Evolutionary conservation across 2,113 vertebrate genomes (phyloP), one percentile per base, ranked within the genome.

Genomic region (Marcusenius ussheri): DNA sequence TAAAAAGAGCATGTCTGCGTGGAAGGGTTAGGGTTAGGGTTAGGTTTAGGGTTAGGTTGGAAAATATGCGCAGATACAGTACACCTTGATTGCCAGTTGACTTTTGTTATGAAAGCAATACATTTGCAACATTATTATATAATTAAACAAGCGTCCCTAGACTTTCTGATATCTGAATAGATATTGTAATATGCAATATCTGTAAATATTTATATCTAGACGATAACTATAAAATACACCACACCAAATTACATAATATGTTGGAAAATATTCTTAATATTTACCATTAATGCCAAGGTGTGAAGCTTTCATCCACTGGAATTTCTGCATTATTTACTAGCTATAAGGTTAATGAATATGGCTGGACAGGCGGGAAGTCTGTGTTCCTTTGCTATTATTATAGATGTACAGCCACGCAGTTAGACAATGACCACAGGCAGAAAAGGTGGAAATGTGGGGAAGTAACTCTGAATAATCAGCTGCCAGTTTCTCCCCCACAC

Each of bases 401-500:
- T 31, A 17, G 62, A 88, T 21, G 62, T 53, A 21, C 74, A 31
- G 35, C 56, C 39, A 45, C 39, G 39, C 66, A 31, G 31, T 88
- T 17, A 80, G 45, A 88, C 17, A 6, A 7, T 88, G 49, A 51
- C 85, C 24, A 19, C 15, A 53, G 21, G 49, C 17, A 45, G 74
- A 88, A 74, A 80, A 80, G 47, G 58, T 90, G 42, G 62, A 39
- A 88, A 51, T 80, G 21, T n/a, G 62, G 51, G 85, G 47, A 88
- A 80, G 62, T 8, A 50, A 80, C 24, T 90, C 51, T 31, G 85
- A 88, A 53, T 88, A 90, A 88, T 74, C 19, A 77, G 85, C 21
- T 80, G 51, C 62, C 84, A 21, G 58, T 42, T 49, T 90, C 70
- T 53, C 58, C 45, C 62, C 66, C 58, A 80, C 85, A 88, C 42